Evolutionary conservation across 2,113 vertebrate species (phyloP), one percentile per base, ranked within the genome.

Genomic region (Grammomys dolichurus): DNA sequence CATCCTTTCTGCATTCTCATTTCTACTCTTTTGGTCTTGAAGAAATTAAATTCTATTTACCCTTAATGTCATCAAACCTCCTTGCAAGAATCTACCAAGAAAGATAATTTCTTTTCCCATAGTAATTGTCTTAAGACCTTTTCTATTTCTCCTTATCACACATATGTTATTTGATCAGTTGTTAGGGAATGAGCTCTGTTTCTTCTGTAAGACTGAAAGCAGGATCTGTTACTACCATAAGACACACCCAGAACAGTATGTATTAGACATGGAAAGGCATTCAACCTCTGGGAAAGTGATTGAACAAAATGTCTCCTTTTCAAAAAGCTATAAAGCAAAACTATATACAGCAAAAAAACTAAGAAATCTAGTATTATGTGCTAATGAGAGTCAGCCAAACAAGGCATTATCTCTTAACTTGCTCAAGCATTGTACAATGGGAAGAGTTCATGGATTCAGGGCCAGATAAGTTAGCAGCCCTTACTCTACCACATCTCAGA

Each of bases 91-190:
- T 28, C 58, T 58, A 20, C 87, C 69, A 69, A 63, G 54, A 75
- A 92, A 95, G 82, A 14, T 76, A 73, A 75, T 95, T 93, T 85
- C 17, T 93, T 89, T 95, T 65, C 77, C 46, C 36, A 85, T 51
- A 81, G 0, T 77, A 76, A 87, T 33, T 96, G 56, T 93, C 93
- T 51, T 16, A 89, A 70, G 1, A 58, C 73, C 67, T 91, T 91
- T 93, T 89, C 33, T 36, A 40, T 60, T 81, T 95, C 95, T 77
- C 33, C 17, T 87, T 90, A 69, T 72, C 54, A 65, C 4, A 13
- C 19, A 3, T 26, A 51, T 90, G 60, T 93, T 46, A 93, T 60
- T 76, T 88, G 13, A 48, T 80, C 54, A 31, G 40, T 48, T 40
- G 24, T 24, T 76, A 31, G 31, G 24, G 17, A 92, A 84, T 12